Percentiles rank a stretch among this genome's conserved stretches.
Evolutionary conservation across 2,113 vertebrate species (phyloP).

Genomic region (Nesoenas mayeri): DNA sequence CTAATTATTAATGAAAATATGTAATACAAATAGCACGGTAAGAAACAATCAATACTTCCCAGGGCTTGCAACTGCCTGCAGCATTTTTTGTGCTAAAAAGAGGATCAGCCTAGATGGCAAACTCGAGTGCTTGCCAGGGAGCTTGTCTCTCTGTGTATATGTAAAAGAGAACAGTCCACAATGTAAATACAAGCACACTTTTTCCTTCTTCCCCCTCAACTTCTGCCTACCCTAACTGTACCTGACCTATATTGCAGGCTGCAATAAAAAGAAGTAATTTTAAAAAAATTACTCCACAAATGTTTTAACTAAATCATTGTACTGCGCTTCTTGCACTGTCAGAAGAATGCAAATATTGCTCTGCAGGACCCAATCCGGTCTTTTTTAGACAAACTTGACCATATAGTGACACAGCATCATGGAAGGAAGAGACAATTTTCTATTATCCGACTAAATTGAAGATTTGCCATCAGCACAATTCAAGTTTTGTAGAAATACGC

Average conservation of each 20-base stretch:
- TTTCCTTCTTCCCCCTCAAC: constrained; percentile 1
- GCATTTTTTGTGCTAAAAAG: constrained; percentile 26
- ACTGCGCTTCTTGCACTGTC: neutral
- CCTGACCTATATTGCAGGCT: neutral
- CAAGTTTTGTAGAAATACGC: neutral
- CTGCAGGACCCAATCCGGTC: neutral
- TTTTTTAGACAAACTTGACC: neutral
- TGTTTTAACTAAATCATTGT: neutral
- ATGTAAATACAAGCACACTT: neutral
- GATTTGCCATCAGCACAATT: neutral
- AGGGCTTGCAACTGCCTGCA: neutral
- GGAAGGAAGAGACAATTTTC: neutral
- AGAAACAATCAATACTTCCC: neutral
- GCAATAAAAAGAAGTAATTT: neutral
- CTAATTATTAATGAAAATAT: constrained; percentile 47
- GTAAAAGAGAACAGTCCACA: neutral
- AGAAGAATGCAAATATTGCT: neutral
- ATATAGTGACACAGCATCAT: neutral
- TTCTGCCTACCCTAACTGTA: neutral
- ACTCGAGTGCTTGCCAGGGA: neutral
- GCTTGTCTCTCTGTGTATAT: neutral
- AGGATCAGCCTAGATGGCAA: neutral
- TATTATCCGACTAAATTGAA: neutral
- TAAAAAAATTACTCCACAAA: neutral
- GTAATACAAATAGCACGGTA: neutral